These are phyloP conservation scores for Acanthurus leucopareius DNA, from an alignment of 2,797 vertebrate genomes.

Conservation along the genomic window DNA sequence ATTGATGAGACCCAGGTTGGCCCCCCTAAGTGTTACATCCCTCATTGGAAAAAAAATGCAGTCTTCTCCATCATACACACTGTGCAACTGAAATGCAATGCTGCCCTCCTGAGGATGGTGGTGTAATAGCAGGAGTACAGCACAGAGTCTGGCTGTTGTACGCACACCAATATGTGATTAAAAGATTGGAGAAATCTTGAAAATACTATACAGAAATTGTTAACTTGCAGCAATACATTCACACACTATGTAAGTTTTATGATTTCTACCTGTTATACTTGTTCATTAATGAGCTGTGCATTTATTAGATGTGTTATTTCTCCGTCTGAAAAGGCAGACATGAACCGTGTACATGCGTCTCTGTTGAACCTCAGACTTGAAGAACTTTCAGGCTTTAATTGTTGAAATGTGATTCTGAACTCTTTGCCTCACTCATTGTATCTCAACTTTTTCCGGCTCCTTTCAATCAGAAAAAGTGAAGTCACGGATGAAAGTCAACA, in stretches of 20 bases:
- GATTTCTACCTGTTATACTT: no score
- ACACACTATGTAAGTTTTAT: background rate
- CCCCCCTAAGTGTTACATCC: conserved; percentile 16
- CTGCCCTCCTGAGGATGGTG: conserved; percentile 77
- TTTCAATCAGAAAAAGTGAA: conserved; percentile 4
- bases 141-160: accelerated
- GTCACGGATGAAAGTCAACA: conserved; percentile 22
- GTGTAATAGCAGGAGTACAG: conserved; percentile 26
- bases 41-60: conserved; percentile 5
- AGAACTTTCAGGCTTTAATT: background rate
- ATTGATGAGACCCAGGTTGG: conserved; percentile 35
- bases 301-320: background rate
- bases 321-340: background rate
- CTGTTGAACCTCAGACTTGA: background rate
- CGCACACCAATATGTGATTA: no score
- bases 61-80: accelerated
- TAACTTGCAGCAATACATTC: background rate
- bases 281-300: background rate
- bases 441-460: no score
- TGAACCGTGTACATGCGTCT: background rate
- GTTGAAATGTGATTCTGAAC: conserved; percentile 1
- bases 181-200: background rate
- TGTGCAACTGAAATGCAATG: conserved; percentile 55
- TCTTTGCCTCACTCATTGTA: background rate
- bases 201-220: background rate